Conservation (phyloP, 2,797 vertebrate species). For the Lithobates pipiens region DNA sequence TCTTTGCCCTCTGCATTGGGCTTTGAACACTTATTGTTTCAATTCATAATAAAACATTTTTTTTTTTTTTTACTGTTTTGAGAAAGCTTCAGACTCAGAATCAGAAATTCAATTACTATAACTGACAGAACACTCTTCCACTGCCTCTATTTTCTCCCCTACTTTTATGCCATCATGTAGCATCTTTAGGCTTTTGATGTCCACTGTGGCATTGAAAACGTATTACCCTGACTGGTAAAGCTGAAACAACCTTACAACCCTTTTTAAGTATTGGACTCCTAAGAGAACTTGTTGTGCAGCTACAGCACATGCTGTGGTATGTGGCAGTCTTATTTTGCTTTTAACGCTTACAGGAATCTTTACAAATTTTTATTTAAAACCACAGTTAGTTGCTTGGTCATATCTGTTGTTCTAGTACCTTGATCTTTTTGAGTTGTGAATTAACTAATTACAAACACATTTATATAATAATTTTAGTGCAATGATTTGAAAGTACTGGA, state of each 20-base stretch:
- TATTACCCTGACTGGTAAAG: slow-evolving; percentile 46
- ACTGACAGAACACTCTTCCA: slow-evolving; percentile 17
- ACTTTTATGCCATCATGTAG: slow-evolving; percentile 28
- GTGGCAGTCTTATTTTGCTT: slow-evolving; percentile 2
- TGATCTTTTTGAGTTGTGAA: not conserved
- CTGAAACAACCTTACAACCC: slow-evolving; percentile 38
- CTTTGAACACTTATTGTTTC: slow-evolving; percentile 7
- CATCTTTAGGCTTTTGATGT: slow-evolving; percentile 42
- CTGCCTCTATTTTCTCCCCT: slow-evolving; percentile 20
- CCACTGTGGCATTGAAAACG: slow-evolving; percentile 32
- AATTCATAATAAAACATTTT: slow-evolving; percentile 33
- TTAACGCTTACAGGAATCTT: not conserved
- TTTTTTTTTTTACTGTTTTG: slow-evolving; percentile 3
- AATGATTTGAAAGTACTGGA: too few relatives aligned
- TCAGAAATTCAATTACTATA: slow-evolving; percentile 35
- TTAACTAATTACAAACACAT: not conserved
- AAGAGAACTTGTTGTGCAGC: not conserved
- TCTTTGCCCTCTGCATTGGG: not conserved
- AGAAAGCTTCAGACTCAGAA: slow-evolving; percentile 20
- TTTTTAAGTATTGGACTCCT: slow-evolving; percentile 24
- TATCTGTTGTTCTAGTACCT: not conserved
- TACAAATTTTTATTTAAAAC: not conserved
- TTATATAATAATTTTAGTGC: too few relatives aligned
- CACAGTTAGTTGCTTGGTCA: not conserved
- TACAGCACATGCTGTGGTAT: slow-evolving; percentile 19